Conservation (phyloP, 1,140 invertebrate genomes). For the Drosophila novamexicana region DNA sequence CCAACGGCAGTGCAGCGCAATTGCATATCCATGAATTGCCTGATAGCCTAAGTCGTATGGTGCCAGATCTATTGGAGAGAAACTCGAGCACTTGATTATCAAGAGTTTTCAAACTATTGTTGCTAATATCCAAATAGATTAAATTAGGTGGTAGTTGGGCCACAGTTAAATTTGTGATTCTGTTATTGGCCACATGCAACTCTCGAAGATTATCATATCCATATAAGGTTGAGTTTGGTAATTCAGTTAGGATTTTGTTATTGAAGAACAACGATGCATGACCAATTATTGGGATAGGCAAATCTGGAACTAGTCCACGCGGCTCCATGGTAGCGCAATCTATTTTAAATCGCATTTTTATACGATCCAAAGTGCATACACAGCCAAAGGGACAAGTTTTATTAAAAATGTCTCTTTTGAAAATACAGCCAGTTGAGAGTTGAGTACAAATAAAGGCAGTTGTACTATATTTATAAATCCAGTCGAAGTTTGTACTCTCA, state of each 20-base stretch:
- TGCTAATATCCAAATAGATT: constrained; percentile 6
- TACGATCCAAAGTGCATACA: neutral
- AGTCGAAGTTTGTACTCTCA: neutral
- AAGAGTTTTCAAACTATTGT: neutral
- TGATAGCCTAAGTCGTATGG: neutral
- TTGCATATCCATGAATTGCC: constrained; percentile 14
- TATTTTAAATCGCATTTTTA: neutral
- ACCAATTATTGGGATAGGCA: constrained; percentile 1
- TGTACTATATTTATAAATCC: neutral
- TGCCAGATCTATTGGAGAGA: neutral
- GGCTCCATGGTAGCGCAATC: neutral
- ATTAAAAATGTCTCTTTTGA: neutral
- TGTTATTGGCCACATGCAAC: constrained; percentile 4
- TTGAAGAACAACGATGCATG: neutral
- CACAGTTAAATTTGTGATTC: neutral
- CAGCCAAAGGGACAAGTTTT: neutral
- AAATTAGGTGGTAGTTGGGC: neutral
- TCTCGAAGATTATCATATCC: constrained; percentile 3
- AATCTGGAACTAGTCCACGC: neutral
- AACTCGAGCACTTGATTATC: neutral
- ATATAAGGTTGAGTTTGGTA: constrained; percentile 12
- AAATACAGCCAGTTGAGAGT: neutral
- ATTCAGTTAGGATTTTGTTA: neutral
- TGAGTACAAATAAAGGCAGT: neutral
- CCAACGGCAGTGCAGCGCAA: neutral